Conservation (phyloP, 2,113 vertebrate species). For the Oreocharis arfaki region DNA sequence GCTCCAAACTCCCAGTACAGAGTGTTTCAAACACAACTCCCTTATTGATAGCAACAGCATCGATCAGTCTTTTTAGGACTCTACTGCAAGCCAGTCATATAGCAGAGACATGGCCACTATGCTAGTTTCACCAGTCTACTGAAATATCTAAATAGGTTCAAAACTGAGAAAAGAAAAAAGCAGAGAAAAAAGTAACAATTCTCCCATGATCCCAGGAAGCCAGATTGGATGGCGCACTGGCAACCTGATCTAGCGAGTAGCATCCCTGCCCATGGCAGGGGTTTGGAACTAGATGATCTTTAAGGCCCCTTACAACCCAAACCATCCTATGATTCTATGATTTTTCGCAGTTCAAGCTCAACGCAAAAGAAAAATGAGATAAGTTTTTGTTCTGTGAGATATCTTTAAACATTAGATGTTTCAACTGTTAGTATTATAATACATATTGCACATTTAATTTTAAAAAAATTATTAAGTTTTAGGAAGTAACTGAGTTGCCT, state of each 20-base stretch:
- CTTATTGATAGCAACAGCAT: background rate
- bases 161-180: background rate
- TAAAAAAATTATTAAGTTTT: background rate
- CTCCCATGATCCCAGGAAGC: background rate
- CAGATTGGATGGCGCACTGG: background rate
- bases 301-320: background rate
- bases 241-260: background rate
- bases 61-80: background rate
- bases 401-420: background rate
- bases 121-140: background rate
- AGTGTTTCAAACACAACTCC: background rate
- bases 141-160: background rate
- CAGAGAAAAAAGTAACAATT: background rate
- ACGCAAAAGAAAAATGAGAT: background rate
- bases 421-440: background rate
- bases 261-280: rapidly evolving
- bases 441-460: background rate
- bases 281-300: background rate
- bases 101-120: background rate
- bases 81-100: background rate
- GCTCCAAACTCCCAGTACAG: background rate
- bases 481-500: background rate
- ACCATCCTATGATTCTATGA: background rate
- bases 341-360: background rate
- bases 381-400: background rate